A percentile compares a stretch with the other conserved stretches of the same genome.
Evolutionary conservation across 2,888 invertebrate species (phyloP).

Genomic region (Lasioglossum zephyrum): DNA sequence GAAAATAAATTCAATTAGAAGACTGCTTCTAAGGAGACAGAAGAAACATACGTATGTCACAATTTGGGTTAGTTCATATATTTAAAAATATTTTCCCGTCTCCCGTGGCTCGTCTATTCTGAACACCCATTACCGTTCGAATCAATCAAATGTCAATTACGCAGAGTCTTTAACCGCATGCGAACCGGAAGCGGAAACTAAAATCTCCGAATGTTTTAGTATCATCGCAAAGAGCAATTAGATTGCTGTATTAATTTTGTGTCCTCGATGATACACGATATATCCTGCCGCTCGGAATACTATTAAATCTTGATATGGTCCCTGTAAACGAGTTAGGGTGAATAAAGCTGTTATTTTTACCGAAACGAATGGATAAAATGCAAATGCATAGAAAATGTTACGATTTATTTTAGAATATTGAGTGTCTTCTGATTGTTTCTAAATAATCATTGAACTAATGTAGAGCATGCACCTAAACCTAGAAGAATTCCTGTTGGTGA

Average conservation of each 20-base stretch:
- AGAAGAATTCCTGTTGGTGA: background rate
- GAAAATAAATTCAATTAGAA: background rate
- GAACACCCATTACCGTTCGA: background rate
- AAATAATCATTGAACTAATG: background rate
- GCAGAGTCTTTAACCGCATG: background rate
- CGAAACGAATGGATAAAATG: background rate
- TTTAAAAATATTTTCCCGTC: background rate
- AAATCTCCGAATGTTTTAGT: conserved; percentile 1
- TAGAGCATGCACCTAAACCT: background rate
- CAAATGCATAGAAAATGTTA: background rate
- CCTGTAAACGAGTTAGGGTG: background rate
- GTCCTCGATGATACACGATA: background rate
- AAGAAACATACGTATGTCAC: background rate
- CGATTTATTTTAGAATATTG: background rate
- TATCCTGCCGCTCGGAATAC: background rate
- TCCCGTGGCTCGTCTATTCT: background rate
- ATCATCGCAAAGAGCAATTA: background rate
- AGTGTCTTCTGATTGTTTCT: background rate
- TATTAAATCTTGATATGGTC: background rate
- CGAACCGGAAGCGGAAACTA: background rate
- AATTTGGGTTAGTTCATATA: background rate
- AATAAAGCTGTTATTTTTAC: background rate
- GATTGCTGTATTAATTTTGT: background rate
- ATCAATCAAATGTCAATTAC: conserved; percentile 44
- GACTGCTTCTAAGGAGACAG: background rate